phyloP scores from a whole-genome alignment of 2,113 vertebrate genomes.

The Zosterops pallidus region DNA sequence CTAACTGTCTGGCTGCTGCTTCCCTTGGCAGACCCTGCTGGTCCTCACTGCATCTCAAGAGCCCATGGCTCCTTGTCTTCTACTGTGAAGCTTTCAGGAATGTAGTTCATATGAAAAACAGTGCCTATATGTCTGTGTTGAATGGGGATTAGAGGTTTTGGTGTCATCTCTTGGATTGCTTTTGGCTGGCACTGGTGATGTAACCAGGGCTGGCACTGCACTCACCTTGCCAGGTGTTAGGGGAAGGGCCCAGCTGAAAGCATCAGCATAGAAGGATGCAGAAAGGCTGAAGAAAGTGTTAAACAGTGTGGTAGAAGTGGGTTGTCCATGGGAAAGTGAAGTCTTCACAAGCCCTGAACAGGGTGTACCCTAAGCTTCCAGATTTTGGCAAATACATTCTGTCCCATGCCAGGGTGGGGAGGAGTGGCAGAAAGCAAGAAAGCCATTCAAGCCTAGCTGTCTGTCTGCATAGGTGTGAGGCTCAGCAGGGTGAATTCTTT shows the following conservation, averaged over 20 bases:
- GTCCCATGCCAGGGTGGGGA: background rate
- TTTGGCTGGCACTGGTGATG: background rate
- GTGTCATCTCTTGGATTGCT: background rate
- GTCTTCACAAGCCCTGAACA: background rate
- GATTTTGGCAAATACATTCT: background rate
- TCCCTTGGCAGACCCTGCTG: background rate
- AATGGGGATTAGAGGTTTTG: background rate
- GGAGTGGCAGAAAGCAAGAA: background rate
- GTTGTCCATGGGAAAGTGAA: background rate
- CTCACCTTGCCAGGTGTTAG: background rate
- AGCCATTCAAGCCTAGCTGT: background rate
- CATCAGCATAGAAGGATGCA: rapidly evolving
- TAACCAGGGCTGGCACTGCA: background rate
- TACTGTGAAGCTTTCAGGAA: background rate
- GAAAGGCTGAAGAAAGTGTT: background rate
- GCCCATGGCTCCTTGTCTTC: background rate
- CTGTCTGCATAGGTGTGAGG: background rate
- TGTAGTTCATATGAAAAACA: background rate
- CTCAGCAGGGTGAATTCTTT: constrained; percentile 54
- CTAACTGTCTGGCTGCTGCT: rapidly evolving
- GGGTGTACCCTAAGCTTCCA: constrained; percentile 6
- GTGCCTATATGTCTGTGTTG: background rate
- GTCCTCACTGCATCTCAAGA: background rate
- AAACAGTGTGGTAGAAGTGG: background rate
- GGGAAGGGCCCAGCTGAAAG: background rate